These are phyloP conservation scores for Drosophila differens DNA, from an alignment of 2,888 invertebrate species.

Conservation along the genomic window DNA sequence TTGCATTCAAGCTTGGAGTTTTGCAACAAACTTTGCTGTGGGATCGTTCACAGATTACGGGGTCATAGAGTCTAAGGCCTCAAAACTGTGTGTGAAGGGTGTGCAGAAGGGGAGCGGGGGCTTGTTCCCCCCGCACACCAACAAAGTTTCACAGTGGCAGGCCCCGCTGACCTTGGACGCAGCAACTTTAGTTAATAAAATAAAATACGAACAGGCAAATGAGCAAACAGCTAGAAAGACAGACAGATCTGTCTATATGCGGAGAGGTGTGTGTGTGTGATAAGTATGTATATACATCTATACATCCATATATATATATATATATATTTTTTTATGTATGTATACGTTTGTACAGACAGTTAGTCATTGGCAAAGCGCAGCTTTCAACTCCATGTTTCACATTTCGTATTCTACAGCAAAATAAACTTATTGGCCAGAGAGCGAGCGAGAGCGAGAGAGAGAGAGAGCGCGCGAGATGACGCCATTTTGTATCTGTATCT, in stretches of 20 bases:
- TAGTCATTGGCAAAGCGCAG: conserved; percentile 64
- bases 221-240: conserved; percentile 5
- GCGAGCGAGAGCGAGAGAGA: neutral
- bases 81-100: neutral
- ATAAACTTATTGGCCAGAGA: conserved; percentile 19
- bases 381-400: conserved; percentile 36
- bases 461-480: conserved; percentile 45
- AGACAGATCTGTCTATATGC: conserved; percentile 41
- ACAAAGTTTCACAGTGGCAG: conserved; percentile 43
- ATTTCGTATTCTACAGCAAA: conserved; percentile 27
- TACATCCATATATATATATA: neutral
- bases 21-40: conserved; percentile 42
- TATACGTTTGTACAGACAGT: conserved; percentile 22
- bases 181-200: conserved; percentile 59
- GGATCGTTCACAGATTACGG: conserved; percentile 29
- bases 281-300: neutral
- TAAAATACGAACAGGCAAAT: conserved; percentile 38
- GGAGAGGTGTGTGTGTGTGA: conserved; percentile 4
- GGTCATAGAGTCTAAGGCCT: conserved; percentile 10
- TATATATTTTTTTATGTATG: neutral
- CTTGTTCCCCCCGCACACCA: neutral
- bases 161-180: conserved; percentile 59
- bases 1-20: conserved; percentile 70
- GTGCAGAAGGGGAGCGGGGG: neutral
- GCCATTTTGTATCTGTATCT: conserved; percentile 60